A percentile compares a stretch with the other conserved stretches of the same genome.
phyloP scores from a whole-genome alignment of 2,113 vertebrate genomes.

The Poecile atricapillus region DNA sequence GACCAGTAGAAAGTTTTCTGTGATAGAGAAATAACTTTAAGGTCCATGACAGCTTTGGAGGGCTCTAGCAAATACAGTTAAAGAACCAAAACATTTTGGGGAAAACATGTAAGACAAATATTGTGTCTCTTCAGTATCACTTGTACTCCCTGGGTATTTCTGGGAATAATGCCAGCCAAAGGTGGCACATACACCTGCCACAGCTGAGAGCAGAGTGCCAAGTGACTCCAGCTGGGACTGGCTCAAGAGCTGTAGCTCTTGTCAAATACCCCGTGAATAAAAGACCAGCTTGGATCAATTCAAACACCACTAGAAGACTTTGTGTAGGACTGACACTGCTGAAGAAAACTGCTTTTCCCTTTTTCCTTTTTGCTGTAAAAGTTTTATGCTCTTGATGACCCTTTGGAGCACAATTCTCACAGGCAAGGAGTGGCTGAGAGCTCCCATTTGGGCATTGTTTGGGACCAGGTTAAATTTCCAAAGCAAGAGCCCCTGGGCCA shows the following conservation, averaged over 20 bases:
- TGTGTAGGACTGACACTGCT: neutral
- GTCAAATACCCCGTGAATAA: neutral
- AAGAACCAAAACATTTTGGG: neutral
- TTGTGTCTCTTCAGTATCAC: neutral
- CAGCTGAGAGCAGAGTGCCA: neutral
- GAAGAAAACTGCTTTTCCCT: neutral
- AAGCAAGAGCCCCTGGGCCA: neutral
- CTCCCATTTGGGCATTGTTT: rapidly evolving
- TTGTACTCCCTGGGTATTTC: neutral
- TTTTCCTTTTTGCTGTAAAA: neutral
- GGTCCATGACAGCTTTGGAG: neutral
- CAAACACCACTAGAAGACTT: neutral
- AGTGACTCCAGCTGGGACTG: neutral
- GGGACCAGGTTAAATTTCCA: neutral
- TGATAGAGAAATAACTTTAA: neutral
- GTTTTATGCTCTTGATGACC: neutral
- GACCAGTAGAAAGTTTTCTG: neutral
- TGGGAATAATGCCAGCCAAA: neutral
- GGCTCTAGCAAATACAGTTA: neutral
- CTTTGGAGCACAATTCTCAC: neutral
- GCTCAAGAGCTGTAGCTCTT: neutral
- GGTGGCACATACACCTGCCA: neutral
- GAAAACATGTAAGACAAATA: neutral
- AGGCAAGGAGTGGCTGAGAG: neutral
- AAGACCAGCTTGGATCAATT: neutral